Conservation (phyloP, 2,797 vertebrate genomes). For the Rhabdophis nuchalis region DNA sequence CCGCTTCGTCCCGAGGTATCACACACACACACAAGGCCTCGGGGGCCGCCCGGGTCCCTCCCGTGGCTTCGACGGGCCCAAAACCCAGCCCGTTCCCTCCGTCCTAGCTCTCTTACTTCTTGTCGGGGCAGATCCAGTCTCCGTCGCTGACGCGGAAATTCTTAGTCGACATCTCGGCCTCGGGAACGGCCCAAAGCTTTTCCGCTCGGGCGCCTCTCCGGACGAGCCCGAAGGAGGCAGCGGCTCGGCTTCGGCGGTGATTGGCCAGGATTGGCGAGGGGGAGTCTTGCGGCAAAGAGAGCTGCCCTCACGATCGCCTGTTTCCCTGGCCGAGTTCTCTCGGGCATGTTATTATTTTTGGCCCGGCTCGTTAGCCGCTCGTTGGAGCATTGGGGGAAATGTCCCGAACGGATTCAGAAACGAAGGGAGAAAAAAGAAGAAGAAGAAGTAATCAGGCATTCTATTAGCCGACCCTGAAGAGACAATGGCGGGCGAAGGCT, state of each 20-base stretch:
- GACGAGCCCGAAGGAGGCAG: neutral
- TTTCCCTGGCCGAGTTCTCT: neutral
- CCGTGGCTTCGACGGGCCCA: neutral
- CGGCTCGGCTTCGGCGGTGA: neutral
- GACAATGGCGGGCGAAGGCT: fast-evolving
- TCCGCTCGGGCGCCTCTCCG: neutral
- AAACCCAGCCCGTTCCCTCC: neutral
- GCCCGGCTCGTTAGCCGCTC: too few relatives aligned
- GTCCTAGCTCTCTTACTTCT: constrained; percentile 79
- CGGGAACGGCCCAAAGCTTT: neutral
- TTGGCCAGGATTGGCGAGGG: neutral
- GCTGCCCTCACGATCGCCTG: neutral
- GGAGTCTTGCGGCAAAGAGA: neutral
- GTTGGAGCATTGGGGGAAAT: too few relatives aligned
- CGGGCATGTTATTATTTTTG: fast-evolving
- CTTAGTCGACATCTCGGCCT: constrained; percentile 86
- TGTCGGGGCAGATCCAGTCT: constrained; percentile 97
- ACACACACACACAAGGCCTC: neutral
- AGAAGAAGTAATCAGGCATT: constrained; percentile 26
- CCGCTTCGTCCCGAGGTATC: neutral
- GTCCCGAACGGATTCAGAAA: too few relatives aligned
- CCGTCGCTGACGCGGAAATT: constrained; percentile 97
- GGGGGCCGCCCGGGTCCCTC: neutral
- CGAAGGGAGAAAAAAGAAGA: neutral
- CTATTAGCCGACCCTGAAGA: neutral